Conservation (phyloP, 2,888 invertebrate species). For the Xestia rhomboidea region DNA sequence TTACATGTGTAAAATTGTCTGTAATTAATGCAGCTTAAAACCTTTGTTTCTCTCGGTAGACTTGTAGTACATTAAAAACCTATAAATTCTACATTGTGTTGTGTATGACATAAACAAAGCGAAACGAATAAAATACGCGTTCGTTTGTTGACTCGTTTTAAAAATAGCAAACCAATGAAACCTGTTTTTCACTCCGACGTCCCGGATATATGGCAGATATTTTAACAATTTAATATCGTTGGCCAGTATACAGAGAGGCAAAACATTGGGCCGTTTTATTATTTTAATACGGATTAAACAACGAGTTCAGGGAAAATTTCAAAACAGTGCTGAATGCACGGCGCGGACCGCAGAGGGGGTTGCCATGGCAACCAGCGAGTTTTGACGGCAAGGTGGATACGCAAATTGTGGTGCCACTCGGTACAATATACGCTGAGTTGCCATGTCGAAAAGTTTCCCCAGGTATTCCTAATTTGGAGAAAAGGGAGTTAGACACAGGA, state of each 20-base stretch:
- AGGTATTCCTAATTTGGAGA: conserved; percentile 7
- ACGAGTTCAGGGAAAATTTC: conserved; percentile 82
- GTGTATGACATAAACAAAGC: conserved; percentile 26
- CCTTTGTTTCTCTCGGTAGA: conserved; percentile 1
- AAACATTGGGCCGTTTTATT: conserved; percentile 83
- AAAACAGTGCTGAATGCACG: conserved; percentile 83
- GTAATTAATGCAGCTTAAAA: neutral
- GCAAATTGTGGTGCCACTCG: conserved; percentile 79
- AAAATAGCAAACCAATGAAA: conserved; percentile 64
- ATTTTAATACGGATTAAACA: conserved; percentile 86
- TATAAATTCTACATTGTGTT: conserved; percentile 22
- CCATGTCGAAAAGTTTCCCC: conserved; percentile 38
- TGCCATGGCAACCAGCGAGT: conserved; percentile 85
- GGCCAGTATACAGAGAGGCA: conserved; percentile 68
- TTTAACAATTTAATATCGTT: conserved; percentile 72
- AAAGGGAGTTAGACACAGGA: neutral
- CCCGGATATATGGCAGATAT: conserved; percentile 73
- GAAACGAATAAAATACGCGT: conserved; percentile 44
- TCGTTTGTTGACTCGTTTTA: conserved; percentile 45
- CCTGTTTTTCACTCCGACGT: conserved; percentile 53
- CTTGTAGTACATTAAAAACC: conserved; percentile 21
- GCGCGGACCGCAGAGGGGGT: conserved; percentile 84
- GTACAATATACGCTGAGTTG: conserved; percentile 71
- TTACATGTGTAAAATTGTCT: neutral
- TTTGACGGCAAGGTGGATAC: conserved; percentile 83